Evolutionary conservation across 2,797 vertebrate genomes (phyloP), one percentile per base, ranked within the genome.

Genomic region (Platyrinchus mystaceus): DNA sequence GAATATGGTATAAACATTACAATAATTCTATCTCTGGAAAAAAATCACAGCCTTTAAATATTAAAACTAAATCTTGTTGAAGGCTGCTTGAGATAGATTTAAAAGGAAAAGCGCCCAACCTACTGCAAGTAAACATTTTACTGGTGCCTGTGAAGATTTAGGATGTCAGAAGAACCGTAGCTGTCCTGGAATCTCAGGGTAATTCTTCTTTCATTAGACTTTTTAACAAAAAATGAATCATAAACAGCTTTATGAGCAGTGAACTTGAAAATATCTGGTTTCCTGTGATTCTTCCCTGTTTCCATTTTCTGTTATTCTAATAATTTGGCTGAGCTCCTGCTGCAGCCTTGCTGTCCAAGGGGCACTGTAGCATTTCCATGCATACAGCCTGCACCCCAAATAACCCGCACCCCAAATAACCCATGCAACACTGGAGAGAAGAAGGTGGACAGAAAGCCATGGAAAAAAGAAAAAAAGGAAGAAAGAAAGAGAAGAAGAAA

Each of bases 21-120:
- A 93, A 95, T 91, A 89, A 93, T 87, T 91, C 68, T 91, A 87
- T 52, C 78, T 77, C 28, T 53, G 63, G 60, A 15, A 79, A 95
- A 95, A 91, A 80, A 63, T 41, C 56, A 76, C 71, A 80, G 50
- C 18, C 27, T 74, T 93, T 71, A 90, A 82, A 84, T 74, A 87
- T 32, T 79, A 64, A 53, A 94, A 60, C 63, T 79, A 67, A 63
- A 82, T 52, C 67, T 58, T 77, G 37, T 58, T 85, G 82, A 90
- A 89, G 32, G 23, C 73, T 76, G 43, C 58, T 75, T 70, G 73
- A 75, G 58, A 81, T 71, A 78, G 58, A 85, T 77, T 53, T 76
- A 71, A 83, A 76, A n/a, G 59, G 58, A 74, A 90, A 85, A 67
- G 56, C 67, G 53, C 41, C 41, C 60, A 46, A 28, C 19, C 30